Base-by-base conservation (phyloP, 2,113 vertebrate genomes). In the Sakesphorus luctuosus region DNA sequence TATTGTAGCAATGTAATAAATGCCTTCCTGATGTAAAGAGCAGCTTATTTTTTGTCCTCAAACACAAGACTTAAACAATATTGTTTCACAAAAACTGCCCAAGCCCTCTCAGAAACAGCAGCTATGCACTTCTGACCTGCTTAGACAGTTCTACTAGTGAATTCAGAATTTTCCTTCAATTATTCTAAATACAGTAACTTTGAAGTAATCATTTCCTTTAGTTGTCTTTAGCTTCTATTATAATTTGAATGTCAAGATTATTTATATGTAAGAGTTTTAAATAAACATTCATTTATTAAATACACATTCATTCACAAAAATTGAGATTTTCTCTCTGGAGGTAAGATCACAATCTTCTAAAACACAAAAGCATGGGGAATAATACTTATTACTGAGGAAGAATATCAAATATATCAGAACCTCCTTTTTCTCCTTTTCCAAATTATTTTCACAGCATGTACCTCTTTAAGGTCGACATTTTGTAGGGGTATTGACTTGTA, bases 401-500 rank as follows among this genome's bases (percentile, higher is more conserved):
- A 72, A 61, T 7, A 12, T 46, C 53, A 82, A 87, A 59, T 62
- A 61, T 5, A 61, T 19, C 10, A 29, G 19, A 92, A 71, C 1
- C 15, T 69, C 16, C 50, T 77, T 17, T 40, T 77, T 83, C 83
- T 80, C 52, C 74, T 88, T 52, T 18, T 75, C 47, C 33, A 72
- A 20, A 49, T 62, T 11, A 74, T 62, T 95, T 84, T 80, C 85
- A 58, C 24, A 89, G 58, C 31, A 85, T 47, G 2, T 98, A 99
- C 99, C 99, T 98, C 92, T 73, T 97, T 97, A 31, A 96, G 81
- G 89, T 97, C 55, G 46, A 94, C 94, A 61, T 97, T 98, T n/a
- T 96, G 40, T 72, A 98, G 50, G 3, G 96, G 4, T 6, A 90
- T 90, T 50, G 98, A 95, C 44, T 98, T 98, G 33, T 98, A 98